Conservation (phyloP, 2,888 invertebrate genomes). For the Ormyrus thymus region DNA sequence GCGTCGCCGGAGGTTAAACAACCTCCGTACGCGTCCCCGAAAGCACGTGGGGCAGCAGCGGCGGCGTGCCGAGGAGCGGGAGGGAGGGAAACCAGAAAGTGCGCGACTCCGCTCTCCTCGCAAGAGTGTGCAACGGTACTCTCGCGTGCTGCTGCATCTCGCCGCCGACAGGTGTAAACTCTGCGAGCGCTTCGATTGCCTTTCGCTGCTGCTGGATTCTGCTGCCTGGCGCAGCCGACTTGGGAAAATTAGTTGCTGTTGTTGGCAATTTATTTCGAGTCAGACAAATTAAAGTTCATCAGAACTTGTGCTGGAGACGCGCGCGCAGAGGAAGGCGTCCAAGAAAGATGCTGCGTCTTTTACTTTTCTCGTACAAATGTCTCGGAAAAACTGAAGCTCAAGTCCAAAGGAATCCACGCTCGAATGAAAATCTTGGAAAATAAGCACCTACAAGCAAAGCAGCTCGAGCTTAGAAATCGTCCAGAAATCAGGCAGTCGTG, state of each 20-base stretch:
- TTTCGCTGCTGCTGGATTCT: slow-evolving; percentile 4
- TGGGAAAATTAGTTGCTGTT: not conserved
- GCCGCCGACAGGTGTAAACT: slow-evolving; percentile 51
- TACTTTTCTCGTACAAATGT: too few species aligned
- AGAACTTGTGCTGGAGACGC: too few species aligned
- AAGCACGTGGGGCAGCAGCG: slow-evolving; percentile 41
- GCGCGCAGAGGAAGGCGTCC: too few species aligned
- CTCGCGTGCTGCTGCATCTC: slow-evolving; percentile 13
- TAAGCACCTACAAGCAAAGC: too few species aligned
- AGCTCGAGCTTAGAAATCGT: too few species aligned
- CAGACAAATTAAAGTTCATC: too few species aligned
- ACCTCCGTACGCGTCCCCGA: not conserved
- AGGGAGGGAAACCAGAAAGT: slow-evolving; percentile 16
- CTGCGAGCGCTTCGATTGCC: slow-evolving; percentile 26
- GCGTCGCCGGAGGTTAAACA: slow-evolving; percentile 8
- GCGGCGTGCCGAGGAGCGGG: not conserved
- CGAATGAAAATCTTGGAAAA: too few species aligned
- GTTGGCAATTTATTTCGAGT: not conserved
- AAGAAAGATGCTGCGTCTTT: too few species aligned
- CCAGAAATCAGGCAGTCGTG: too few species aligned
- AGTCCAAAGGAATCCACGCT: too few species aligned
- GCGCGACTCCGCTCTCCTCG: not conserved
- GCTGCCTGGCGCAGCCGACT: not conserved
- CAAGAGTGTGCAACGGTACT: slow-evolving; percentile 38
- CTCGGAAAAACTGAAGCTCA: too few species aligned